A percentile compares a stretch with the other conserved stretches of the same genome.
phyloP scores from a whole-genome alignment of 2,888 invertebrate genomes.

The Acrobasis repandana region DNA sequence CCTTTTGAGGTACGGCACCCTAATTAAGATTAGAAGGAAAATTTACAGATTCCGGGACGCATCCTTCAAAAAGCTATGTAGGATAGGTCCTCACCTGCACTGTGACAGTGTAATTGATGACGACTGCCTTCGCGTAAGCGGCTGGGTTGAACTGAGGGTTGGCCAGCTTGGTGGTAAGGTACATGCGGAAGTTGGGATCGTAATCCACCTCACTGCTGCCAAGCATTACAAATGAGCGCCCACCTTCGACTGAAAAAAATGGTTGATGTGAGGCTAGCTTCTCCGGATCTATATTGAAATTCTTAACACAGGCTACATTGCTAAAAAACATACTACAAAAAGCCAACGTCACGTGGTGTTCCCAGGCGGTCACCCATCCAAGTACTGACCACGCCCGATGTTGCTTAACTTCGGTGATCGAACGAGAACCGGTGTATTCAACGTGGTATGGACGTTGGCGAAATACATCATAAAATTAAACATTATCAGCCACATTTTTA shows the following conservation, averaged over 20 bases:
- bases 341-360: constrained; percentile 53
- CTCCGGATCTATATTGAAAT: not conserved
- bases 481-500: too few relatives aligned
- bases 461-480: too few relatives aligned
- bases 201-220: constrained; percentile 96
- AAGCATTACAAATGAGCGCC: constrained; percentile 91
- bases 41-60: too few relatives aligned
- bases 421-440: constrained; percentile 74
- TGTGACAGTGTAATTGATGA: constrained; percentile 96
- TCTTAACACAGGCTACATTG: too few relatives aligned
- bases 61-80: not conserved
- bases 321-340: not conserved
- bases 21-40: too few relatives aligned
- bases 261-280: not conserved
- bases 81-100: constrained; percentile 77
- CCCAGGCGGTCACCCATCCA: constrained; percentile 62
- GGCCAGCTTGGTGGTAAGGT: constrained; percentile 93
- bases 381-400: constrained; percentile 67
- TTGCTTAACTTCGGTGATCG: constrained; percentile 80
- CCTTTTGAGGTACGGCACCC: too few relatives aligned
- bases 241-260: constrained; percentile 79
- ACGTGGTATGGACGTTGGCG: constrained; percentile 49
- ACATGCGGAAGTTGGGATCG: constrained; percentile 93
- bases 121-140: constrained; percentile 92
- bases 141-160: constrained; percentile 95